A percentile compares a stretch with the other conserved stretches of the same genome.
Evolutionary conservation across 2,797 vertebrate species (phyloP).

Genomic region (Spinus pinus): DNA sequence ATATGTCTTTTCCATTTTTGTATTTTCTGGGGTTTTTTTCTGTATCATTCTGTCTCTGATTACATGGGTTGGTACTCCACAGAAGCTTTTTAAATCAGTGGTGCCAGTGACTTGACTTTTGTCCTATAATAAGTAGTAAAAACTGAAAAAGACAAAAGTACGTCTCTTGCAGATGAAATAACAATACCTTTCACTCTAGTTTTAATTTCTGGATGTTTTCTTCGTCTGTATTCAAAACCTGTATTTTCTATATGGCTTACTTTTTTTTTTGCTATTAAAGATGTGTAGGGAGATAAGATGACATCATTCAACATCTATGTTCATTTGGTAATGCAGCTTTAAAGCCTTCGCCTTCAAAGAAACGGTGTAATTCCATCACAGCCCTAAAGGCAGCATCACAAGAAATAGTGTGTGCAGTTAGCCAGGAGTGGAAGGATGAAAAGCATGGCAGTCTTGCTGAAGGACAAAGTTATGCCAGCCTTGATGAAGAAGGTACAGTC

Average conservation of each 20-base stretch:
- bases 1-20: not conserved
- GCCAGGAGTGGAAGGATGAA: conserved; percentile 84
- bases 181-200: not conserved
- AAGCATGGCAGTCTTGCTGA: conserved; percentile 82
- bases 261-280: not conserved
- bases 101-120: not conserved
- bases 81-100: not conserved
- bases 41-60: not conserved
- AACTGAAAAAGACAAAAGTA: not conserved
- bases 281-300: not conserved
- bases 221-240: not conserved
- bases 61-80: not conserved
- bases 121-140: not conserved
- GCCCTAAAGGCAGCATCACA: conserved; percentile 86
- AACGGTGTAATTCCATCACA: conserved; percentile 82
- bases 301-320: not conserved
- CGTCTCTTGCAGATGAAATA: not conserved
- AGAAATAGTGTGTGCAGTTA: conserved; percentile 84
- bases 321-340: conserved; percentile 76
- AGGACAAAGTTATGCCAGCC: conserved; percentile 89
- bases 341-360: conserved; percentile 88
- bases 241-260: not conserved
- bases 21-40: not conserved
- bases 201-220: not conserved
- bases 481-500: conserved; percentile 91